Conservation (phyloP, 2,797 vertebrate species). For the Enteromius radiatus region DNA sequence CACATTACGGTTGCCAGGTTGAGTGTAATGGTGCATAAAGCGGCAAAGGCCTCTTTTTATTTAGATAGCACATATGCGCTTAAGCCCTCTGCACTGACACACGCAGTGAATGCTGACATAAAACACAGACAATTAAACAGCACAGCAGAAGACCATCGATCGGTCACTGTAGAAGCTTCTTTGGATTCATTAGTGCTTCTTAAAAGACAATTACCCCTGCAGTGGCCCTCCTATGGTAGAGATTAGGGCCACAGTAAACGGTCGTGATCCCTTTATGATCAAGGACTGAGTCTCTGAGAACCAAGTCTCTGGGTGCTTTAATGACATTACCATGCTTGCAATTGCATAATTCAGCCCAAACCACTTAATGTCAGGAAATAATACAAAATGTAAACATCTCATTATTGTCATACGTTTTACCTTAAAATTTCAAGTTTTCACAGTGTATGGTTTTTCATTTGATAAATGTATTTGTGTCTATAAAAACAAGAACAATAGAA, state of each 20-base stretch:
- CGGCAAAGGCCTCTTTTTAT: background rate
- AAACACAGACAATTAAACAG: slow-evolving; percentile 30
- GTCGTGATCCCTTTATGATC: slow-evolving; percentile 42
- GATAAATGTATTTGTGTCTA: background rate
- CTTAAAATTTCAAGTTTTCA: background rate
- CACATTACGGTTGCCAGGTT: slow-evolving; percentile 24
- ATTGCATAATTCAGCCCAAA: background rate
- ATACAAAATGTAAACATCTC: background rate
- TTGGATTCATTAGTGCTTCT: slow-evolving; percentile 37
- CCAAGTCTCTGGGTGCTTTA: background rate
- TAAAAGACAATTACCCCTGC: slow-evolving; percentile 54
- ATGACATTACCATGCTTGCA: slow-evolving; percentile 19
- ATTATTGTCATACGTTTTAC: background rate
- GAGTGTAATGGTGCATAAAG: slow-evolving; percentile 18
- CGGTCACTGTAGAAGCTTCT: slow-evolving; percentile 31
- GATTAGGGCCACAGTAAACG: slow-evolving; percentile 38
- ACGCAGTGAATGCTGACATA: slow-evolving; percentile 35
- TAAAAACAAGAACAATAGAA: background rate
- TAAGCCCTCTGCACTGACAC: slow-evolving; percentile 31
- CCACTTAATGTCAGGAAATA: background rate
- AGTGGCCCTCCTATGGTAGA: slow-evolving; percentile 40
- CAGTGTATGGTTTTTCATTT: background rate
- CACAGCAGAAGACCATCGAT: slow-evolving; percentile 46
- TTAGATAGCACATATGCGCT: slow-evolving; percentile 38
- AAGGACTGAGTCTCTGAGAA: slow-evolving; percentile 21